Percentiles rank a stretch among this genome's conserved stretches.
phyloP scores from a whole-genome alignment of 1,140 invertebrate species.

The Plodia interpunctella region DNA sequence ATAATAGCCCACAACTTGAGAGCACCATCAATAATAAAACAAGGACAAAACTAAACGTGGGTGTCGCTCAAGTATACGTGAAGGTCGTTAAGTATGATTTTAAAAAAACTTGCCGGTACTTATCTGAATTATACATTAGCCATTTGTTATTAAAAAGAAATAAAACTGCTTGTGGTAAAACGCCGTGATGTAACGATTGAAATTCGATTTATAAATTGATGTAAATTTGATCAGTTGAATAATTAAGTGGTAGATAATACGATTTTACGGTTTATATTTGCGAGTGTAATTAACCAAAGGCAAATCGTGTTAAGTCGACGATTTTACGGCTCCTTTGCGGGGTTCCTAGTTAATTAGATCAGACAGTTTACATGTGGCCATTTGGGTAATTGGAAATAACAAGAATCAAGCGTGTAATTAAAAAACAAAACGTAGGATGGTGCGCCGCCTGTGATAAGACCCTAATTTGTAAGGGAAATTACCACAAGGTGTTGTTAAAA shows the following conservation, averaged over 20 bases:
- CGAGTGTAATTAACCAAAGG: slow-evolving; percentile 29
- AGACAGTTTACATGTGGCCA: slow-evolving; percentile 24
- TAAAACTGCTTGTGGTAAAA: background rate
- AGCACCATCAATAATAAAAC: slow-evolving; percentile 52
- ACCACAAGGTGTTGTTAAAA: background rate
- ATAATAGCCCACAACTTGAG: slow-evolving; percentile 48
- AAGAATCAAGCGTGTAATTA: slow-evolving; percentile 24
- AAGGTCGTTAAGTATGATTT: slow-evolving; percentile 28
- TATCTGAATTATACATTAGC: slow-evolving; percentile 16
- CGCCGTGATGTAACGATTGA: background rate
- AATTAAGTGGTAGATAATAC: slow-evolving; percentile 11
- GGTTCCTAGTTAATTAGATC: slow-evolving; percentile 24
- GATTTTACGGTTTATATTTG: slow-evolving; percentile 20
- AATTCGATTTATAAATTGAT: background rate
- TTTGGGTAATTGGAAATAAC: slow-evolving; percentile 25
- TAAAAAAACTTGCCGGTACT: slow-evolving; percentile 21
- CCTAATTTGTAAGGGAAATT: slow-evolving; percentile 2
- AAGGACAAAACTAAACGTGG: slow-evolving; percentile 40
- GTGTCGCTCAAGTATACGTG: slow-evolving; percentile 43
- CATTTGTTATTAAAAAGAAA: background rate
- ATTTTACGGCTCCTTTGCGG: slow-evolving; percentile 35
- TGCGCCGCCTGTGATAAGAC: slow-evolving; percentile 2
- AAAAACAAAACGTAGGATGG: slow-evolving; percentile 16
- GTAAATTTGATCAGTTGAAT: slow-evolving; percentile 20
- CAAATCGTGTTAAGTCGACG: slow-evolving; percentile 32